These are phyloP conservation scores for Oncorhynchus kisutch DNA, from an alignment of 2,113 vertebrate species.

Conservation along the genomic window DNA sequence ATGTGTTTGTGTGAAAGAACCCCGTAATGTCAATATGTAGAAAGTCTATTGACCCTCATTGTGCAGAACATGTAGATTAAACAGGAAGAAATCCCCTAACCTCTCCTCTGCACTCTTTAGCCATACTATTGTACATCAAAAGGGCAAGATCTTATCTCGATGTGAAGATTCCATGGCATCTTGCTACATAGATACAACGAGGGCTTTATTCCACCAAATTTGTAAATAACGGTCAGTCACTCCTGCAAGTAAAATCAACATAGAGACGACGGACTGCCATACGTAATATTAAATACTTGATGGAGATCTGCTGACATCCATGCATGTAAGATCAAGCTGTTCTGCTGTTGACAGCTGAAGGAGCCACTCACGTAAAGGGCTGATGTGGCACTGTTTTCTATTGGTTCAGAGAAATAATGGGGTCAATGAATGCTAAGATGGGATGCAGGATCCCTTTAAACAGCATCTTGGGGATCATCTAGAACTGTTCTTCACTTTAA, in stretches of 20 bases:
- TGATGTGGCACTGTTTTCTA: slow-evolving; percentile 56
- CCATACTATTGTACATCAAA: background rate
- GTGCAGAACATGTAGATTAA: background rate
- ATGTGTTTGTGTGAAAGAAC: background rate
- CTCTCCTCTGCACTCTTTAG: background rate
- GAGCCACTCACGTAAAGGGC: slow-evolving; percentile 39
- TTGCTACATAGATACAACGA: background rate
- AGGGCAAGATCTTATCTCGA: background rate
- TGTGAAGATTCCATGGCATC: background rate
- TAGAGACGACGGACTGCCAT: slow-evolving; percentile 31
- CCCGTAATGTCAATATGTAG: background rate
- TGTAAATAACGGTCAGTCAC: background rate
- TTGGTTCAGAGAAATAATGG: slow-evolving; percentile 46
- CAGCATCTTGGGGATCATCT: slow-evolving; percentile 41
- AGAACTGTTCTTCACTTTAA: slow-evolving; percentile 43
- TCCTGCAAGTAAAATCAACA: slow-evolving; percentile 34
- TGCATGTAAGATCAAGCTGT: slow-evolving; percentile 49
- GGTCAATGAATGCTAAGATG: slow-evolving; percentile 46
- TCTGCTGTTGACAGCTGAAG: slow-evolving; percentile 48
- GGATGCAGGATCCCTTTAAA: slow-evolving; percentile 13
- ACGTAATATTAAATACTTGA: slow-evolving; percentile 28
- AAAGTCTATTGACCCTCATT: background rate
- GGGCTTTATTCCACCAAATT: background rate
- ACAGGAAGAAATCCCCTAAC: background rate
- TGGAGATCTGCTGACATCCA: slow-evolving; percentile 51